Evolutionary conservation across 2,113 vertebrate genomes (phyloP).

Genomic region (Prunella himalayana): DNA sequence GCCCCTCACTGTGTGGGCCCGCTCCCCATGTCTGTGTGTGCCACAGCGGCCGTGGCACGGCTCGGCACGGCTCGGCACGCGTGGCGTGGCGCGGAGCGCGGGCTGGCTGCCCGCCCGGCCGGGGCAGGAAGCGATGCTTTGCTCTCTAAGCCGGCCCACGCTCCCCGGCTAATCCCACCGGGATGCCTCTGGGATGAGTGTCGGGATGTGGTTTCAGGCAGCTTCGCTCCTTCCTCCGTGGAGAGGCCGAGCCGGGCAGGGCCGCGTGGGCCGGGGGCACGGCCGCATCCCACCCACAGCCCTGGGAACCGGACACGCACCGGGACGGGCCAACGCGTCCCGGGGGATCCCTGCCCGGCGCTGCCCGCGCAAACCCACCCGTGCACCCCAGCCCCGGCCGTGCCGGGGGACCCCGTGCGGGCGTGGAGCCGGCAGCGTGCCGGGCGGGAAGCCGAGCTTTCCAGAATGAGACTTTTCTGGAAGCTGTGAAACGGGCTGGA

Average conservation of each 20-base stretch:
- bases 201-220: constrained; percentile 65
- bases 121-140: constrained; percentile 38
- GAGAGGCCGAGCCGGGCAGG: not conserved
- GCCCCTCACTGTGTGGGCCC: rapidly evolving
- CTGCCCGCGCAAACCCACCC: not conserved
- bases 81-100: not conserved
- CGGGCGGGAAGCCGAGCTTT: constrained; percentile 36
- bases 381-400: rapidly evolving
- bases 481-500: constrained; percentile 56
- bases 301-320: not conserved
- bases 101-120: constrained; percentile 7
- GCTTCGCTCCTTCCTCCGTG: constrained; percentile 17
- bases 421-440: not conserved
- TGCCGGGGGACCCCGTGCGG: not conserved
- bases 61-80: not conserved
- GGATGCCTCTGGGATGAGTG: constrained; percentile 73
- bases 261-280: not conserved
- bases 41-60: not conserved
- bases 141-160: constrained; percentile 58
- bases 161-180: constrained; percentile 58
- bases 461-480: constrained; percentile 53
- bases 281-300: not conserved
- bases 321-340: not conserved
- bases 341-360: not conserved
- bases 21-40: not conserved